These are phyloP conservation scores for Cirrhinus molitorella DNA, from an alignment of 2,797 vertebrate genomes.

Conservation along the genomic window DNA sequence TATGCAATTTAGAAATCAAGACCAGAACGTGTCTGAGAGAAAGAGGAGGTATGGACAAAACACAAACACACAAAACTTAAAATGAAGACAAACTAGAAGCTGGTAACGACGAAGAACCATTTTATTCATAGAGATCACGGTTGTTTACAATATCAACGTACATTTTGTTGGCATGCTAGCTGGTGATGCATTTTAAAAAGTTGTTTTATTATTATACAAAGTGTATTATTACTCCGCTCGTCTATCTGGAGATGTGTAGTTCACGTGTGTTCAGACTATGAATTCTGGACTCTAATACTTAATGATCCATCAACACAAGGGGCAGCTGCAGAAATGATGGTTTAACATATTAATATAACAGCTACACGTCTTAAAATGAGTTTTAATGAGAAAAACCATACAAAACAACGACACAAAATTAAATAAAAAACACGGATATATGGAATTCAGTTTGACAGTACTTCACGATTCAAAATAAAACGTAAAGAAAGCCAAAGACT, in stretches of 20 bases:
- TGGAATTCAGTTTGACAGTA: constrained; percentile 35
- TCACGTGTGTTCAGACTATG: constrained; percentile 52
- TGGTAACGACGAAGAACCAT: constrained; percentile 69
- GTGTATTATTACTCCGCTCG: constrained; percentile 62
- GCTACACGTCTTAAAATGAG: not conserved
- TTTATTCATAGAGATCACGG: constrained; percentile 93
- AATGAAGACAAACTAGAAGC: constrained; percentile 8
- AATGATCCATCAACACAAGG: constrained; percentile 57
- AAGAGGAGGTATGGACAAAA: not conserved
- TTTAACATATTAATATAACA: constrained; percentile 30
- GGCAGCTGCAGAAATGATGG: constrained; percentile 46
- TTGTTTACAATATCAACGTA: constrained; percentile 91
- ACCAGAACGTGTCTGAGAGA: not conserved
- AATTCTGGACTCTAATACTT: constrained; percentile 57
- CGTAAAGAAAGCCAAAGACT: constrained; percentile 45
- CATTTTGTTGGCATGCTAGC: constrained; percentile 89
- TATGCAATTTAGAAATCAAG: not conserved
- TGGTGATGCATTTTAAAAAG: constrained; percentile 86
- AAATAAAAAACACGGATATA: constrained; percentile 39
- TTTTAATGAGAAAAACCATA: constrained; percentile 28
- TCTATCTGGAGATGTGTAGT: constrained; percentile 40
- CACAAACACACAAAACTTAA: not conserved
- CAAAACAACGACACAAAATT: constrained; percentile 37
- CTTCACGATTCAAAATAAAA: constrained; percentile 40
- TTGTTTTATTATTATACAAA: constrained; percentile 79